Evolutionary conservation across 2,888 invertebrate species (phyloP), one percentile per base, ranked within the genome.

Genomic region (Diabrotica balteata): DNA sequence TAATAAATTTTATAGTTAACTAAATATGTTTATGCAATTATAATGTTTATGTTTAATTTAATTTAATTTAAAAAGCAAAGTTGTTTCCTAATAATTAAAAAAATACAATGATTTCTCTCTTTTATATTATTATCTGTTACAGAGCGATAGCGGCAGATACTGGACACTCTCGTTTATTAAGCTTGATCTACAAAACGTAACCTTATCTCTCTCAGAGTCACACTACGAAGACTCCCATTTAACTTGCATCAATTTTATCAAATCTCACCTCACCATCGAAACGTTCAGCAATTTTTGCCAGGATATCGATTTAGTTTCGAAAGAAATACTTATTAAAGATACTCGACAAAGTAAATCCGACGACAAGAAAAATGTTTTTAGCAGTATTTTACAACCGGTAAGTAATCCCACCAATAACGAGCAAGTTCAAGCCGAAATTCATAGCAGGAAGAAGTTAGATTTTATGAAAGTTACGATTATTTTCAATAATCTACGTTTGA

Each of bases 401-500:
- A 81, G 80, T 50, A 70, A 75, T 9, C 69, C 76, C 0, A 63
- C 50, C 7, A 75, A 76, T 51, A 71, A 73, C 4, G 78, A 80
- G 52, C 66, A 80, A 7, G 83, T 84, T n/a, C 84, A 84, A 68
- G 83, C 80, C 0, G 83, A 84, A 74, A 78, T 84, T 32, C 84
- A 84, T 71, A 83, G 83, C 66, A 89, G 93, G 69, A 90, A 87
- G 82, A 88, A 89, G 62, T 87, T 83, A 57, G 91, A 90, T 77
- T 87, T 89, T 22, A 89, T 90, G 0, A 91, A 94, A 73, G 95
- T 95, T 78, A 96, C 96, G 2, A 90, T 97, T 71, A 86, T 97
- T 55, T 86, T 98, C 63, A 97, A 97, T 85, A 96, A 96, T 82
- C 97, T 97, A 96, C 88, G 97, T 50, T 85, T 98, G 66, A 95